Evolutionary conservation across 2,113 vertebrate species (phyloP), one percentile per base, ranked within the genome.

Genomic region (Pungitius pungitius): DNA sequence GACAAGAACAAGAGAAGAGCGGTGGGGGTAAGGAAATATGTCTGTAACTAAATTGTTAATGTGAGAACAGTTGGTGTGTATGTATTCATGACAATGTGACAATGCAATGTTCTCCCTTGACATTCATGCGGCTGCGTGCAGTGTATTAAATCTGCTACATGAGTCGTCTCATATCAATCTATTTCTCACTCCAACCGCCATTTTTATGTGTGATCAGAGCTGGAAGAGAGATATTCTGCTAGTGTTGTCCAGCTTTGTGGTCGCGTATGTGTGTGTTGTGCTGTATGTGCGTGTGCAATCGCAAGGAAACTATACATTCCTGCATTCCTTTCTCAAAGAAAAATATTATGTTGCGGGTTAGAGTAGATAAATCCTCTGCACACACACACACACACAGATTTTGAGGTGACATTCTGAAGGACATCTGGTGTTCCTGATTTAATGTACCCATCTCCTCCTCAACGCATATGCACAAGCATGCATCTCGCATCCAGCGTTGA

Each of bases 351-450:
- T n/a, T n/a, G n/a, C 57, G 77, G 67, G 65, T 69, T 24, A 45
- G 33, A 9, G 20, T 58, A 54, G n/a, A 52, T 52, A 24, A 54
- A 26, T 24, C 49, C n/a, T 22, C 49, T 51, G 49, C n/a, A 12
- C 20, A 22, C 49, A 22, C 20, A 22, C 49, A 69, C 35, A 51
- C 58, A 59, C 52, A 61, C 39, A 55, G 18, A 55, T 8, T 67
- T 63, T 49, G 24, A 56, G 20, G 11, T 65, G 40, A 61, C 54
- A 61, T n/a, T 70, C 49, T 59, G 20, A 42, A 58, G 61, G 80
- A 83, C 73, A 87, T 85, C 64, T 86, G 80, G 63, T 2, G 24
- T 27, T 45, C 35, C 57, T 68, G 65, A 77, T 80, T 75, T 66
- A 67, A 78, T 27, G 74, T 80, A 68, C n/a, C 24, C 14, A 5